Evolutionary conservation across 2,888 invertebrate genomes (phyloP).

Genomic region (Endotricha flammealis): DNA sequence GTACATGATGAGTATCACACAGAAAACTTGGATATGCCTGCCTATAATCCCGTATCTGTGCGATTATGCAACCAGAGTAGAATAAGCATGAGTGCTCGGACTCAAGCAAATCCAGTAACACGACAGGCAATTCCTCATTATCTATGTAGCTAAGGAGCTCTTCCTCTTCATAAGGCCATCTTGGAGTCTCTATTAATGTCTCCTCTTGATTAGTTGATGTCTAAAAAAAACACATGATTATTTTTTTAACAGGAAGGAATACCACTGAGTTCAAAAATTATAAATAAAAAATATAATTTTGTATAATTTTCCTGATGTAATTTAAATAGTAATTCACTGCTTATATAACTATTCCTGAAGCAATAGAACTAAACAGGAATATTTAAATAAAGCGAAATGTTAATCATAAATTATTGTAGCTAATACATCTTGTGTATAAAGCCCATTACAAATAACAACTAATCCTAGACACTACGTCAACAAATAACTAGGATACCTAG

Average conservation of each 20-base stretch:
- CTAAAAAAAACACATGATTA: slow-evolving; percentile 29
- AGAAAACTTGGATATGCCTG: slow-evolving; percentile 86
- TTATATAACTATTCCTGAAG: no score
- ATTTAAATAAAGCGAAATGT: no score
- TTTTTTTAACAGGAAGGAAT: slow-evolving; percentile 3
- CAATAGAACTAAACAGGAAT: no score
- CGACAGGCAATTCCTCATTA: slow-evolving; percentile 93
- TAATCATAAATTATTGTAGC: no score
- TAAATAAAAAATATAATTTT: no score
- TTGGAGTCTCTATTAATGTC: slow-evolving; percentile 85
- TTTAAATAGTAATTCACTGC: no score
- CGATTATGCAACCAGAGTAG: slow-evolving; percentile 94
- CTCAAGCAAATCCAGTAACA: slow-evolving; percentile 90
- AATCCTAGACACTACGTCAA: no score
- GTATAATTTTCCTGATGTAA: no score
- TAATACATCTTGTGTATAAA: no score
- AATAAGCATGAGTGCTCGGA: slow-evolving; percentile 90
- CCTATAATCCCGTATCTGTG: slow-evolving; percentile 93
- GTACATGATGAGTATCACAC: slow-evolving; percentile 91
- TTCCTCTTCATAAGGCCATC: slow-evolving; percentile 94
- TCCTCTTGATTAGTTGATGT: slow-evolving; percentile 71
- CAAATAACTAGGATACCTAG: no score
- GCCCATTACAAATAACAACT: no score
- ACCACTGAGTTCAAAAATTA: no score
- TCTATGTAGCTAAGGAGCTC: slow-evolving; percentile 92